Base-by-base conservation (phyloP, 2,113 vertebrate genomes). In the Varanus salvator region DNA sequence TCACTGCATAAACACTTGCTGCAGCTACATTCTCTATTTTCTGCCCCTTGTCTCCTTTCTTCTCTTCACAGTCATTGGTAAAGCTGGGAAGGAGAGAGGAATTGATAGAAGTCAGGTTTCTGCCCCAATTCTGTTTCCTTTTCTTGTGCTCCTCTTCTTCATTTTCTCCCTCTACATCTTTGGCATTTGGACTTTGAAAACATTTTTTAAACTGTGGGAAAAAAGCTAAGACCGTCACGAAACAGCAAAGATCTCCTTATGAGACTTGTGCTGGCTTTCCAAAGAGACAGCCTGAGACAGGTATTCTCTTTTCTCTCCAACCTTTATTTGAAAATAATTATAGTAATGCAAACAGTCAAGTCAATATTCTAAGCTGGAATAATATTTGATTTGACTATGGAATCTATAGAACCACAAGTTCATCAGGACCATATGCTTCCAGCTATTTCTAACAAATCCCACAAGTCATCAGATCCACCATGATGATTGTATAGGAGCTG, bases 221-320 rank as follows among this genome's bases (percentile, higher is more conserved):
- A 17, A 7, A 92, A 71, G 60, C 88, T 25, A 88, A 80, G 23
- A 48, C 31, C 0, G 8, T 87, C 21, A 74, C 50, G 71, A 88
- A 44, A 11, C 93, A 34, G 1, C 74, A 48, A 81, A 87, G 17
- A 25, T 31, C 60, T 78, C 88, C 48, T 85, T 12, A 75, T 84
- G 84, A 89, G 12, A 84, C 0, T 87, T 89, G 89, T 48, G 27
- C 77, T 60, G 81, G 71, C 23, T 66, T 88, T 85, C 85, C 8
- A 34, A 81, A 88, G 50, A 81, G 48, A 38, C 31, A 87, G 0
- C 77, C 52, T 89, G n/a, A 93, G 54, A 50, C 19, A 93, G 9
- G 8, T 83, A n/a, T 12, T n/a, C 64, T 50, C 21, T 86, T 88
- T 91, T 85, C 82, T 69, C 89, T 72, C 84, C 12, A 69, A 27